Conservation (phyloP, 92 coral and sea anemone genomes). For the Palythoa grandis region DNA sequence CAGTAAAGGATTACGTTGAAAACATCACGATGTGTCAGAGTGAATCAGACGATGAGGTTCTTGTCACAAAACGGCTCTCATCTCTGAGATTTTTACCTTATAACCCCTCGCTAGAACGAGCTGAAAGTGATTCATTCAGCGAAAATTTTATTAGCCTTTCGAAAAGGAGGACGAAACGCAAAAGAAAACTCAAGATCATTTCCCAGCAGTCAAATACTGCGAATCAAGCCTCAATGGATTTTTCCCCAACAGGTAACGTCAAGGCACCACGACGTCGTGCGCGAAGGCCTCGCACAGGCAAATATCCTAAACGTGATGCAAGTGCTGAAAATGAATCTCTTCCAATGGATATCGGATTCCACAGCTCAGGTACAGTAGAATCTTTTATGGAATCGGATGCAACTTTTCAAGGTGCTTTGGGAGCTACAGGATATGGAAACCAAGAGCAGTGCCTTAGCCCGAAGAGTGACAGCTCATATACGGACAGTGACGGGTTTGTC, state of each 20-base stretch:
- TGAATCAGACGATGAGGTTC: constrained; percentile 84
- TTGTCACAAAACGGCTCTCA: constrained; percentile 72
- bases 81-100: constrained; percentile 73
- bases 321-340: constrained; percentile 30
- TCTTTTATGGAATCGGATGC: constrained; percentile 32
- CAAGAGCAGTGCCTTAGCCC: constrained; percentile 29
- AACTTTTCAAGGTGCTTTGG: constrained; percentile 25
- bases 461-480: constrained; percentile 64
- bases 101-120: constrained; percentile 75
- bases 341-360: constrained; percentile 36
- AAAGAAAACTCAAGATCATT: constrained; percentile 79
- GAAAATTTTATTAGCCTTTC: constrained; percentile 66
- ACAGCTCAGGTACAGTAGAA: constrained; percentile 26
- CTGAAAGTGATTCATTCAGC: constrained; percentile 83
- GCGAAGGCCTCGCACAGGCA: constrained; percentile 36
- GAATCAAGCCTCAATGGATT: constrained; percentile 39
- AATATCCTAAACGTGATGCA: constrained; percentile 30
- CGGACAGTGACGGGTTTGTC: constrained; percentile 87
- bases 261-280: constrained; percentile 30
- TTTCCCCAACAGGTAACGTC: constrained; percentile 28
- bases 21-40: constrained; percentile 92
- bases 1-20: constrained; percentile 92
- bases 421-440: constrained; percentile 22
- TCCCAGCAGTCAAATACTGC: constrained; percentile 39
- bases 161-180: constrained; percentile 80